phyloP scores from a whole-genome alignment of 2,888 invertebrate genomes.

The Eupithecia pulchellata region DNA sequence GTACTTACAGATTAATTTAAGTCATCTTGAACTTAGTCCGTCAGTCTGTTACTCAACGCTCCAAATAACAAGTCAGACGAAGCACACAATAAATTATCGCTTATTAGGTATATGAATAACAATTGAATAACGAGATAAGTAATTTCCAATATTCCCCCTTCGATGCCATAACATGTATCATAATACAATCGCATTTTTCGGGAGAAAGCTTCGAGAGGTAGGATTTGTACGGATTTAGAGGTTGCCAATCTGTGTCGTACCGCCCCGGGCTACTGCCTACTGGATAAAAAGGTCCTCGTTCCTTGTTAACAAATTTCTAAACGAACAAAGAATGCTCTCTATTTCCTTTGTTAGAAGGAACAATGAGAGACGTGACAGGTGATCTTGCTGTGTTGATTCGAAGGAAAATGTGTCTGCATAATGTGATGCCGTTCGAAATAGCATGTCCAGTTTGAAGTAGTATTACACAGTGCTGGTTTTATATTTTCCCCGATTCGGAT shows the following conservation, averaged over 20 bases:
- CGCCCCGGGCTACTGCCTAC: slow-evolving; percentile 70
- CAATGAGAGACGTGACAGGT: slow-evolving; percentile 49
- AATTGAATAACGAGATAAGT: slow-evolving; percentile 42
- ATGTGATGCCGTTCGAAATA: slow-evolving; percentile 29
- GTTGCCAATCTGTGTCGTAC: slow-evolving; percentile 73
- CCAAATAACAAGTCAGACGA: neutral
- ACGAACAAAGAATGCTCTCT: slow-evolving; percentile 55
- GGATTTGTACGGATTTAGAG: slow-evolving; percentile 79
- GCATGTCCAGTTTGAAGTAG: slow-evolving; percentile 14
- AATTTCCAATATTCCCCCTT: slow-evolving; percentile 49
- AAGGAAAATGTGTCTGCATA: slow-evolving; percentile 29
- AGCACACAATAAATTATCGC: neutral
- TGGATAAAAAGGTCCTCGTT: slow-evolving; percentile 72
- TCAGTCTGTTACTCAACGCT: neutral
- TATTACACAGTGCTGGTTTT: neutral
- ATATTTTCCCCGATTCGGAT: neutral
- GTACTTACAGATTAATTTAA: neutral
- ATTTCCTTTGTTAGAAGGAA: slow-evolving; percentile 52
- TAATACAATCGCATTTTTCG: slow-evolving; percentile 69
- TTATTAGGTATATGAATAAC: neutral
- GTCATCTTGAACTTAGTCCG: neutral
- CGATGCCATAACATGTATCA: slow-evolving; percentile 50
- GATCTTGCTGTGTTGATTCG: slow-evolving; percentile 34
- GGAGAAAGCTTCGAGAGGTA: slow-evolving; percentile 58
- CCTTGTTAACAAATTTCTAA: slow-evolving; percentile 73